Evolutionary conservation across 2,797 vertebrate species (phyloP).

Genomic region (Salmo trutta): DNA sequence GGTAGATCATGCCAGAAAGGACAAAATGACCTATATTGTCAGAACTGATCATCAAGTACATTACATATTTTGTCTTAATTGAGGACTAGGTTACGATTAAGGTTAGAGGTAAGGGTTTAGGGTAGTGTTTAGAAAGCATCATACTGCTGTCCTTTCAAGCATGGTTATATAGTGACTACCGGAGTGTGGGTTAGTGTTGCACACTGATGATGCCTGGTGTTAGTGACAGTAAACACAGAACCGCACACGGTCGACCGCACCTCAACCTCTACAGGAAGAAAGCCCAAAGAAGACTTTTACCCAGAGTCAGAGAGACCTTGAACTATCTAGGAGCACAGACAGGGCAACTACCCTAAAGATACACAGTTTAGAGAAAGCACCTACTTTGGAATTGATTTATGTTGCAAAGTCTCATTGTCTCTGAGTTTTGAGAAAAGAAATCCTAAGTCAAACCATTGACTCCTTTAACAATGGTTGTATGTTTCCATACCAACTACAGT

Average conservation of each 20-base stretch:
- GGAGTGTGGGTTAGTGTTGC: slow-evolving; percentile 46
- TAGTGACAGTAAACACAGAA: slow-evolving; percentile 49
- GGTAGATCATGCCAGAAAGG: slow-evolving; percentile 23
- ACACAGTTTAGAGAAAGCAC: background rate
- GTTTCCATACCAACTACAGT: background rate
- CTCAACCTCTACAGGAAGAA: slow-evolving; percentile 76
- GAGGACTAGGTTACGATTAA: background rate
- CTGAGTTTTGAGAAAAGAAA: background rate
- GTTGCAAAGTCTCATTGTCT: background rate
- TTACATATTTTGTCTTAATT: background rate
- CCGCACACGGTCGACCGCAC: slow-evolving; percentile 59
- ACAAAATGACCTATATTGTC: background rate
- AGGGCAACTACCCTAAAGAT: background rate
- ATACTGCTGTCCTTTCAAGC: background rate
- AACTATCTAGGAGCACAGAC: background rate
- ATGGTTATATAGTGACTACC: background rate
- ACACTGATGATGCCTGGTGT: slow-evolving; percentile 54
- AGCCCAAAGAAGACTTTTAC: slow-evolving; percentile 20
- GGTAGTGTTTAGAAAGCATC: background rate
- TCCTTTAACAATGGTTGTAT: background rate
- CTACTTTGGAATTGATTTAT: background rate
- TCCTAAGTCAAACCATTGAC: background rate
- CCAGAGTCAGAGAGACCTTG: background rate
- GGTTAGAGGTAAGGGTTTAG: background rate
- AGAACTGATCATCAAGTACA: background rate